Evolutionary conservation across 1,140 invertebrate species (phyloP).

Genomic region (Papilio xuthus): DNA sequence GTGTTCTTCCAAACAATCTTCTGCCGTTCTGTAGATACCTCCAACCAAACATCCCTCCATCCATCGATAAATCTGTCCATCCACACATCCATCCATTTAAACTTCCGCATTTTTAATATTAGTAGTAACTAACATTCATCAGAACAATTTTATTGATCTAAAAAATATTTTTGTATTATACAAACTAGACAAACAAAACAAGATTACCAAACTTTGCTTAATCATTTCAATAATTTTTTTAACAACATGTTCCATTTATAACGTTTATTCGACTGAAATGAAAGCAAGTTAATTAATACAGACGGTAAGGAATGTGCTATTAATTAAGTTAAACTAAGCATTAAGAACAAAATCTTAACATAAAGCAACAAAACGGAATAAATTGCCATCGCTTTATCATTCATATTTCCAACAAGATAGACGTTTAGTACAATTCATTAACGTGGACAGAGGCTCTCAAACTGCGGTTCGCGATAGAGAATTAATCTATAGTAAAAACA

Average conservation of each 20-base stretch:
- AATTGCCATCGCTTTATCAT: conserved; percentile 56
- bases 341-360: conserved; percentile 5
- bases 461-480: not conserved
- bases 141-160: not conserved
- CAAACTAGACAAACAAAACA: too few relatives aligned
- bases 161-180: too few relatives aligned
- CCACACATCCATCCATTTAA: too few relatives aligned
- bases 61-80: too few relatives aligned
- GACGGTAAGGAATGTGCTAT: not conserved
- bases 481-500: not conserved
- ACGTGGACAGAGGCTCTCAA: conserved; percentile 35
- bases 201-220: too few relatives aligned
- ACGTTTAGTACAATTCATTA: conserved; percentile 56
- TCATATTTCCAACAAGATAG: conserved; percentile 55
- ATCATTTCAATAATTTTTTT: too few relatives aligned
- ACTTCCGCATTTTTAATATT: too few relatives aligned
- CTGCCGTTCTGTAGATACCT: too few relatives aligned
- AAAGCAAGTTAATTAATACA: not conserved
- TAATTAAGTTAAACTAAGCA: conserved; percentile 18
- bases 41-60: too few relatives aligned
- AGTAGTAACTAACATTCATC: not conserved
- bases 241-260: too few relatives aligned
- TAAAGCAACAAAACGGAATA: conserved; percentile 43
- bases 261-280: not conserved
- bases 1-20: too few relatives aligned